These are phyloP conservation scores for Glandiceps talaboti DNA, from an alignment of 53 echinoderm and acorn worm species.

Conservation along the genomic window DNA sequence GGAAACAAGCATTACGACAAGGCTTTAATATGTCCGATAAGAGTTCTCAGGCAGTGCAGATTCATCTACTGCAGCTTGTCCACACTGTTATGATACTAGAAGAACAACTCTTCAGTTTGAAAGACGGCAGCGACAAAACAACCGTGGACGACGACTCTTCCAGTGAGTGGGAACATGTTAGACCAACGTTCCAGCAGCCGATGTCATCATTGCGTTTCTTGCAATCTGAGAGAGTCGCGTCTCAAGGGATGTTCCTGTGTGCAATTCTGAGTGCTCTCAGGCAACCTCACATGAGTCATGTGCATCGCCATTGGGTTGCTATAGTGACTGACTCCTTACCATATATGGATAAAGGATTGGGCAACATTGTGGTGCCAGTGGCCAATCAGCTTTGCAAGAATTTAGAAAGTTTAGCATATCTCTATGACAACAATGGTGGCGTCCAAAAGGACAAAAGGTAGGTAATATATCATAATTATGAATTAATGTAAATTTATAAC, in stretches of 20 bases:
- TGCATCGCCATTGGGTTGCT: slow-evolving; percentile 92
- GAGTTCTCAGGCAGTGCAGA: slow-evolving; percentile 90
- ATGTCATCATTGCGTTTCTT: slow-evolving; percentile 55
- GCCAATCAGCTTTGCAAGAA: slow-evolving; percentile 80
- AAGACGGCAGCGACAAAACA: slow-evolving; percentile 47
- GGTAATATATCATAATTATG: too few species aligned
- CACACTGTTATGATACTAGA: slow-evolving; percentile 86
- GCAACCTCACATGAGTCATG: slow-evolving; percentile 85
- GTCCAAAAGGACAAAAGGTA: not conserved
- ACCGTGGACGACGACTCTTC: slow-evolving; percentile 22
- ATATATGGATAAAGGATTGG: slow-evolving; percentile 74
- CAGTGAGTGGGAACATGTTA: slow-evolving; percentile 75
- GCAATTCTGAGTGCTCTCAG: slow-evolving; percentile 77
- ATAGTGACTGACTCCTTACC: slow-evolving; percentile 82
- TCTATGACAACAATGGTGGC: slow-evolving; percentile 33
- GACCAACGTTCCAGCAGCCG: slow-evolving; percentile 77
- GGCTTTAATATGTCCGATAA: slow-evolving; percentile 44
- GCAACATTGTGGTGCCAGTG: slow-evolving; percentile 72
- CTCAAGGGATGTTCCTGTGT: slow-evolving; percentile 72
- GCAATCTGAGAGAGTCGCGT: slow-evolving; percentile 64
- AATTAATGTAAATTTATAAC: too few species aligned
- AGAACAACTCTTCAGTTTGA: slow-evolving; percentile 76
- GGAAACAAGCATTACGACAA: slow-evolving; percentile 18
- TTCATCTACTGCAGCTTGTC: slow-evolving; percentile 76
- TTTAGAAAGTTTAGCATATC: slow-evolving; percentile 61